These are phyloP conservation scores for Acanthis flammea DNA, from an alignment of 2,797 vertebrate genomes.

Conservation along the genomic window DNA sequence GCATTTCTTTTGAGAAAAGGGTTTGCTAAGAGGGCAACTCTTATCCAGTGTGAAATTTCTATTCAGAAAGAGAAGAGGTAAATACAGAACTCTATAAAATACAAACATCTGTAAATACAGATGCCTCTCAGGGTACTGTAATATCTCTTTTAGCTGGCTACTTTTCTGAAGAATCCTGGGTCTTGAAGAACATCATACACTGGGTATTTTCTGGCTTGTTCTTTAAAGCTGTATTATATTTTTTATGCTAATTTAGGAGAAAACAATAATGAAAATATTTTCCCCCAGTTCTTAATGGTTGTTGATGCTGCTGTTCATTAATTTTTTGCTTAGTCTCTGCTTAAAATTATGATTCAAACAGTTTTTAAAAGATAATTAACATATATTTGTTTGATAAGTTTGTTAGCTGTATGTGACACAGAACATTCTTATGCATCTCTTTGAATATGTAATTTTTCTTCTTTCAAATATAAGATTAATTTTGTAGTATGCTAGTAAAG, in stretches of 20 bases:
- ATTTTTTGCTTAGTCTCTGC: background rate
- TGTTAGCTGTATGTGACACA: background rate
- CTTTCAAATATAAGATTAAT: background rate
- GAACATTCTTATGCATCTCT: background rate
- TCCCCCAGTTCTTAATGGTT: background rate
- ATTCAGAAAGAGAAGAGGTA: background rate
- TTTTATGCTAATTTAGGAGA: background rate
- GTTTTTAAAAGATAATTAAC: background rate
- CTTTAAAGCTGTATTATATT: background rate
- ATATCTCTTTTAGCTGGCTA: background rate
- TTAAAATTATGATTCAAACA: background rate
- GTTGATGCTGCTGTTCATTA: background rate
- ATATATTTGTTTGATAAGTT: background rate
- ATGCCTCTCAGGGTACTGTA: background rate
- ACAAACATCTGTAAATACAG: background rate
- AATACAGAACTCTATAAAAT: background rate
- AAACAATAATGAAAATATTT: background rate
- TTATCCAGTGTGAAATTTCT: background rate
- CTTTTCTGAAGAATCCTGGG: background rate
- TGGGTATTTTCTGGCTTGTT: background rate
- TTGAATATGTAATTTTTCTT: background rate
- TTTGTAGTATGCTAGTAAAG: background rate
- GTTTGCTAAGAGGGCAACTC: background rate
- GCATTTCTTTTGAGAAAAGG: background rate
- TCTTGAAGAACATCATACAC: background rate